Evolutionary conservation across 2,113 vertebrate species (phyloP).

Genomic region (Notarius lentiginosus): DNA sequence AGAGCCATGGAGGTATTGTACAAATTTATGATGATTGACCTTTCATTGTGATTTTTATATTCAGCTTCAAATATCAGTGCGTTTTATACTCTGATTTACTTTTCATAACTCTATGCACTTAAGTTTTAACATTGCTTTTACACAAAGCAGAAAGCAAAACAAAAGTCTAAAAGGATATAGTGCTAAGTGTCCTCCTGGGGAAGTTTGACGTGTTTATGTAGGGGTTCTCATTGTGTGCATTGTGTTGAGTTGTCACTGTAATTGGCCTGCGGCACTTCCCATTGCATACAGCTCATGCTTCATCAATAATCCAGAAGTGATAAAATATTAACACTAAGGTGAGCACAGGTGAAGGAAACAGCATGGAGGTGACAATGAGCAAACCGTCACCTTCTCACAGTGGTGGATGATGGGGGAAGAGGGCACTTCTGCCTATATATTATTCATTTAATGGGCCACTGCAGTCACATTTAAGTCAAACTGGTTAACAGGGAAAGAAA

Average conservation of each 20-base stretch:
- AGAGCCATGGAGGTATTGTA: neutral
- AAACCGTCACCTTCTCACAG: constrained; percentile 31
- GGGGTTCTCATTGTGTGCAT: constrained; percentile 42
- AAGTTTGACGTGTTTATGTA: constrained; percentile 45
- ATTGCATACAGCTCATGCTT: constrained; percentile 55
- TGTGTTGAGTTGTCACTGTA: constrained; percentile 56
- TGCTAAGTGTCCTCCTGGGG: constrained; percentile 47
- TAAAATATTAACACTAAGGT: constrained; percentile 58
- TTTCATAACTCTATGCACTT: neutral
- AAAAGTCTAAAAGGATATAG: neutral
- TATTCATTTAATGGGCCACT: neutral
- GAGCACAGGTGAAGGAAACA: constrained; percentile 55
- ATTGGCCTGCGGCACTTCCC: constrained; percentile 51
- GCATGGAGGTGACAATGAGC: constrained; percentile 40
- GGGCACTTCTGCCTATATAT: constrained; percentile 11
- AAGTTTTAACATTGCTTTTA: constrained; percentile 27
- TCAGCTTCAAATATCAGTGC: constrained; percentile 13
- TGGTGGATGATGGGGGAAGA: constrained; percentile 8
- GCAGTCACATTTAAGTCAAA: neutral
- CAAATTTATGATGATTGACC: constrained; percentile 9
- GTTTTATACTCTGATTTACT: constrained; percentile 32
- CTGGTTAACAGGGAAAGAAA: neutral
- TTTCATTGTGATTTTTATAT: constrained; percentile 31
- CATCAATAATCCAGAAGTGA: constrained; percentile 60
- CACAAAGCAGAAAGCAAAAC: neutral